These are phyloP conservation scores for Paedocypris sp. DNA, from an alignment of 2,113 vertebrate species.

Conservation along the genomic window DNA sequence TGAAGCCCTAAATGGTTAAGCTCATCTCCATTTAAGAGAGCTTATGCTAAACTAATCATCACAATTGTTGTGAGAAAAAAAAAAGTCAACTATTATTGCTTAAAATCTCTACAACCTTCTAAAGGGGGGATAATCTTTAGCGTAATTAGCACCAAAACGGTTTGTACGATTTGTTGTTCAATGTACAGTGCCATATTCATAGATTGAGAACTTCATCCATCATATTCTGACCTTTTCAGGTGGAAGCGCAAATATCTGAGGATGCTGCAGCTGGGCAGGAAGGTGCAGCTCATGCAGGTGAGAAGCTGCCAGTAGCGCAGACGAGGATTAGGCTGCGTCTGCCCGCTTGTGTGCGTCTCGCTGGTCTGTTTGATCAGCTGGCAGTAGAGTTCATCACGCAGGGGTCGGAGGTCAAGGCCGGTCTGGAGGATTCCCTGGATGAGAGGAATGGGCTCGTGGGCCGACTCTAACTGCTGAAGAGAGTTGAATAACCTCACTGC, in stretches of 20 bases:
- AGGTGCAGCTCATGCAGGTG: slow-evolving; percentile 95
- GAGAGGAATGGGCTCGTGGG: slow-evolving; percentile 74
- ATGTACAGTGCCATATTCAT: too few species aligned
- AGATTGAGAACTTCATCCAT: too few species aligned
- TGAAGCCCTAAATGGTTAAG: too few species aligned
- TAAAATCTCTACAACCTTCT: too few species aligned
- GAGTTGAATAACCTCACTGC: slow-evolving; percentile 90
- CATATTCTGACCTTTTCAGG: slow-evolving; percentile 83
- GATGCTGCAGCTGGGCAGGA: slow-evolving; percentile 72
- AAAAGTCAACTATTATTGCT: too few species aligned
- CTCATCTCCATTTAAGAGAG: too few species aligned
- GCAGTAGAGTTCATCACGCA: slow-evolving; percentile 95
- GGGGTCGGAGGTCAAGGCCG: slow-evolving; percentile 83
- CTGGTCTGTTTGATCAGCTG: slow-evolving; percentile 97
- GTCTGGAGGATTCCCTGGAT: slow-evolving; percentile 97
- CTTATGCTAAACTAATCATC: too few species aligned
- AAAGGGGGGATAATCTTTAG: too few species aligned
- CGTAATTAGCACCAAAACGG: too few species aligned
- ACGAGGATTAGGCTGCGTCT: slow-evolving; percentile 56
- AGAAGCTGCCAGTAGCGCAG: slow-evolving; percentile 96
- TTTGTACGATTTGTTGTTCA: too few species aligned
- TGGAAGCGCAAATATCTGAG: slow-evolving; percentile 83
- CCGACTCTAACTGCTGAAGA: slow-evolving; percentile 83
- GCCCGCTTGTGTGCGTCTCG: slow-evolving; percentile 35
- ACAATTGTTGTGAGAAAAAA: too few species aligned